Conservation (phyloP, 2,888 invertebrate species). For the Diaprepes abbreviatus region DNA sequence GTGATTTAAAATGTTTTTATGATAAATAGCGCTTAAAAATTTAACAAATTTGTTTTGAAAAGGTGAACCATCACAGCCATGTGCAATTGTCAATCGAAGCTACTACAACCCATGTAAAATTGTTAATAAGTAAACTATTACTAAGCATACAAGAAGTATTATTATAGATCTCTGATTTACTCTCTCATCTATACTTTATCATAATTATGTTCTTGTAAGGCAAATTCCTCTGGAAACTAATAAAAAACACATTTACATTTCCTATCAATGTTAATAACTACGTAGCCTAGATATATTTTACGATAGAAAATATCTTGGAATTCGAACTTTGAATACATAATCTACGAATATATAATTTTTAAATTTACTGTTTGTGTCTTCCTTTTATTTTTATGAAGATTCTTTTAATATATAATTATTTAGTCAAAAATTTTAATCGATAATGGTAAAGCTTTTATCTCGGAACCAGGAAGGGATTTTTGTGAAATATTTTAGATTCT, state of each 20-base stretch:
- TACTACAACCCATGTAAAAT: too few relatives aligned
- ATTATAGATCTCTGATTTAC: slow-evolving; percentile 37
- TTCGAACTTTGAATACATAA: slow-evolving; percentile 34
- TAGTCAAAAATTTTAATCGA: too few relatives aligned
- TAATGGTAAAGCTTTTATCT: too few relatives aligned
- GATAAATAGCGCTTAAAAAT: too few relatives aligned
- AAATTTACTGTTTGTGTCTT: neutral
- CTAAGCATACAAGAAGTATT: slow-evolving; percentile 7
- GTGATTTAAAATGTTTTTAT: too few relatives aligned
- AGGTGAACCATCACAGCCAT: too few relatives aligned
- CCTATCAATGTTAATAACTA: slow-evolving; percentile 44
- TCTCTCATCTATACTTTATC: slow-evolving; percentile 39
- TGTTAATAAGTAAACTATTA: neutral
- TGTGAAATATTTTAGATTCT: too few relatives aligned
- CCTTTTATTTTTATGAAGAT: too few relatives aligned
- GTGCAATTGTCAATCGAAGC: too few relatives aligned
- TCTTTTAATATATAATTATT: too few relatives aligned
- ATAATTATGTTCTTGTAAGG: slow-evolving; percentile 42
- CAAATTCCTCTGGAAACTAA: slow-evolving; percentile 33
- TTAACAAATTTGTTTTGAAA: too few relatives aligned
- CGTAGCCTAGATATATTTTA: slow-evolving; percentile 45
- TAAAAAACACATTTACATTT: slow-evolving; percentile 45
- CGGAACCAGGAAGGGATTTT: too few relatives aligned
- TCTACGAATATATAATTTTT: slow-evolving; percentile 14
- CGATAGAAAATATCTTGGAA: slow-evolving; percentile 37